Evolutionary conservation across 2,113 vertebrate genomes (phyloP), one percentile per base, ranked within the genome.

Genomic region (Accipiter virgatus): DNA sequence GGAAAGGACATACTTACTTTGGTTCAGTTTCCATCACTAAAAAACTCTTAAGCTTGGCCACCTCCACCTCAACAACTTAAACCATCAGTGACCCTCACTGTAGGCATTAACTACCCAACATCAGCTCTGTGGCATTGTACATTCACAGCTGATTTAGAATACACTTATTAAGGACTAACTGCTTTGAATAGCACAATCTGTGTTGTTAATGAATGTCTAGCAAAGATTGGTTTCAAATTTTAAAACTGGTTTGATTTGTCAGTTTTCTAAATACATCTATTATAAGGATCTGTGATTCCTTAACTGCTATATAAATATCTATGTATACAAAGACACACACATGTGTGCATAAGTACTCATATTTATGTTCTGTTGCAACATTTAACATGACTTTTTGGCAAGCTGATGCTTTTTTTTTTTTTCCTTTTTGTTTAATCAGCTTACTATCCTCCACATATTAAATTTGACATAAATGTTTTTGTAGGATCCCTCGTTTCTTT

Each of bases 311-410:
- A 61, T 20, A 70, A 67, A 47, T 58, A n/a, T n/a, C 9, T 47
- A 4, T n/a, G 10, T 23, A 36, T 48, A 56, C 3, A 16, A 1
- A 67, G 21, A 42, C 14, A 56, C 17, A 36, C 3, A 21, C 1
- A 1, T 15, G 3, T 15, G 27, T 56, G 3, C 5, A 6, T 23
- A 50, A 61, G 3, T 42, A 25, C 6, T 19, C 1, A 17, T 25
- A 45, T n/a, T 47, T 71, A 66, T 31, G 4, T 32, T 47, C 40
- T 62, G 11, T 5, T 86, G 15, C 7, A 61, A 38, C 20, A 62
- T 67, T 80, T 62, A 74, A 32, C 6, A 32, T 20, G 10, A n/a
- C 1, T 61, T 66, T 70, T 73, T 27, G 22, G 9, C 18, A 78
- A 43, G 21, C 0, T 34, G 38, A 58, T 83, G 10, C 0, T 10